phyloP scores from a whole-genome alignment of 2,888 invertebrate genomes.

The Biston stratarius region DNA sequence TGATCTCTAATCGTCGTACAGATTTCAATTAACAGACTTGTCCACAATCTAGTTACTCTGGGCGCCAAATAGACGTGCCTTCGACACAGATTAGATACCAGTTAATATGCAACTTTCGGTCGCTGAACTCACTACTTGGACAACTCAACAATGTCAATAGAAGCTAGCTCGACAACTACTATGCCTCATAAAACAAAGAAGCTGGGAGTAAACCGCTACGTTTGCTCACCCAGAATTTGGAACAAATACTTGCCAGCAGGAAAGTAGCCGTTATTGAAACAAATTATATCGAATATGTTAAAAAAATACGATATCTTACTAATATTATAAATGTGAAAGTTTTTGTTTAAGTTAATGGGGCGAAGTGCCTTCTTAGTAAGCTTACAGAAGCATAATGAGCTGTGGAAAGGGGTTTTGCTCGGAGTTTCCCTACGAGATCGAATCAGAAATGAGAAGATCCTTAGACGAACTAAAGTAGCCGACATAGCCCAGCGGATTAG shows the following conservation, averaged over 20 bases:
- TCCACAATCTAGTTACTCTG: constrained; percentile 8
- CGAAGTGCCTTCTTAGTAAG: too few relatives aligned
- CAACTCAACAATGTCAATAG: constrained; percentile 24
- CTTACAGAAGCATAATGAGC: too few relatives aligned
- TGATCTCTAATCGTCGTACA: background rate
- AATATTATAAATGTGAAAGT: too few relatives aligned
- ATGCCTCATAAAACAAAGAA: constrained; percentile 26
- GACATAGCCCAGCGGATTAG: too few relatives aligned
- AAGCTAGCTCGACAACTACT: constrained; percentile 13
- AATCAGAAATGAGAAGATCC: too few relatives aligned
- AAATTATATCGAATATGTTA: too few relatives aligned
- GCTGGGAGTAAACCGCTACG: constrained; percentile 17
- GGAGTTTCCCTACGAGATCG: too few relatives aligned
- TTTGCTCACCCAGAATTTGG: constrained; percentile 25
- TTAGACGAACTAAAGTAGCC: too few relatives aligned
- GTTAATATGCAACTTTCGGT: constrained; percentile 12
- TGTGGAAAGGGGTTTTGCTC: too few relatives aligned
- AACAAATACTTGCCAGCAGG: constrained; percentile 22
- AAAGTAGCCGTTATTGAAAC: background rate
- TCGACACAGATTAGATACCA: background rate
- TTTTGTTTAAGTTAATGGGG: too few relatives aligned
- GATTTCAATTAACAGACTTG: constrained; percentile 13
- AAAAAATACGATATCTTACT: too few relatives aligned
- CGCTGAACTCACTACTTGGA: constrained; percentile 12
- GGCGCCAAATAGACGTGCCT: background rate